Percentiles rank a stretch among this genome's conserved stretches.
Evolutionary conservation across 1,140 invertebrate genomes (phyloP).

Genomic region (Drosophila sucinea): DNA sequence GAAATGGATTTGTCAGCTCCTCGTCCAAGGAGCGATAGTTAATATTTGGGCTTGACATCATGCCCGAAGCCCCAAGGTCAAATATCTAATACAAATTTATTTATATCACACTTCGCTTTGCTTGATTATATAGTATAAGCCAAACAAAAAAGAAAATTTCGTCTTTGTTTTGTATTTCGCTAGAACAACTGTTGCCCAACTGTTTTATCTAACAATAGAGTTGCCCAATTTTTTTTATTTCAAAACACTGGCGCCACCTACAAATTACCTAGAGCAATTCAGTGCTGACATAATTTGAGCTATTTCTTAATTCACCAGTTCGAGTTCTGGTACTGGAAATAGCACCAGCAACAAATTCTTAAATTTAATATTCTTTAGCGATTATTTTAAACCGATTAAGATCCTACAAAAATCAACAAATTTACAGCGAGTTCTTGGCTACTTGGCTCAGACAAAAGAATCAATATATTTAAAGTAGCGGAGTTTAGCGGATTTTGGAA

Average conservation of each 20-base stretch:
- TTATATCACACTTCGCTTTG: conserved; percentile 59
- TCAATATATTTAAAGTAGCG: too few relatives aligned
- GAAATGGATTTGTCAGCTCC: conserved; percentile 64
- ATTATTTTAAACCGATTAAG: too few relatives aligned
- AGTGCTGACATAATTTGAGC: background rate
- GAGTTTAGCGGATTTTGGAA: background rate
- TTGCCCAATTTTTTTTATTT: background rate
- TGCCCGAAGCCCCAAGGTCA: conserved; percentile 69
- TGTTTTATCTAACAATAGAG: conserved; percentile 10
- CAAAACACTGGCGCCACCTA: background rate
- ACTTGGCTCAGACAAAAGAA: too few relatives aligned
- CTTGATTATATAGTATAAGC: conserved; percentile 68
- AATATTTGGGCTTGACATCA: conserved; percentile 75
- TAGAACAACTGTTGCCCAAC: conserved; percentile 10
- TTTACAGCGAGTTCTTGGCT: too few relatives aligned
- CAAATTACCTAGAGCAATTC: background rate
- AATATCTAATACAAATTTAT: conserved; percentile 51
- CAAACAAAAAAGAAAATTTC: conserved; percentile 52
- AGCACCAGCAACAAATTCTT: too few relatives aligned
- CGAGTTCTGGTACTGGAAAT: too few relatives aligned
- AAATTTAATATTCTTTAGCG: too few relatives aligned
- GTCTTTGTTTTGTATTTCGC: conserved; percentile 55
- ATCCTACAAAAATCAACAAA: too few relatives aligned
- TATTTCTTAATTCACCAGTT: background rate
- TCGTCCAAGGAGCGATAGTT: conserved; percentile 74